These are phyloP conservation scores for Orthosia gracilis DNA, from an alignment of 2,888 invertebrate genomes.

Conservation along the genomic window DNA sequence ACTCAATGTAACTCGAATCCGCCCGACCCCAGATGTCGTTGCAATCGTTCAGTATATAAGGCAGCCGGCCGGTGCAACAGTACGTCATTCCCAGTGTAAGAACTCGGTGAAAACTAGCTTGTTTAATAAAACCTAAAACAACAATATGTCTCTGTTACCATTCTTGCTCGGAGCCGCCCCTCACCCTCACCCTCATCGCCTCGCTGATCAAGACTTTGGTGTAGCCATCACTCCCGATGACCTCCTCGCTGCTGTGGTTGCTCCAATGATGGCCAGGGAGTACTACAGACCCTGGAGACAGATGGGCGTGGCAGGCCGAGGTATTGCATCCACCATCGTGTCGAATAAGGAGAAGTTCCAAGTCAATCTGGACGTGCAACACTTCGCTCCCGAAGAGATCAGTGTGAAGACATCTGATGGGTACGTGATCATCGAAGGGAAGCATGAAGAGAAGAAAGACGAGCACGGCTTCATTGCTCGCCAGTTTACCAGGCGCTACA, in stretches of 20 bases:
- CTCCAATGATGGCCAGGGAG: conserved; percentile 32
- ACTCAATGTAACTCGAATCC: conserved; percentile 60
- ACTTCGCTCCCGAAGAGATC: conserved; percentile 94
- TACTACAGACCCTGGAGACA: conserved; percentile 82
- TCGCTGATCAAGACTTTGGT: conserved; percentile 87
- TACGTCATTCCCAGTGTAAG: conserved; percentile 64
- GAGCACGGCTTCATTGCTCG: conserved; percentile 91
- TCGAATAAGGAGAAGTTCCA: conserved; percentile 90
- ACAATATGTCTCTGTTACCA: conserved; percentile 76
- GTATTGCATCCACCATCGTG: conserved; percentile 88
- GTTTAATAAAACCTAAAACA: conserved; percentile 24
- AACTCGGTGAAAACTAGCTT: conserved; percentile 45
- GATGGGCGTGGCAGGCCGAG: conserved; percentile 79
- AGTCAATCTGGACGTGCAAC: conserved; percentile 93
- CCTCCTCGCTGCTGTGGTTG: conserved; percentile 71
- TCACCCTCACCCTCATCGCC: conserved; percentile 79
- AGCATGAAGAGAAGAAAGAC: conserved; percentile 94
- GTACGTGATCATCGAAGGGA: conserved; percentile 93
- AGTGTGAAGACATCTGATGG: conserved; percentile 93
- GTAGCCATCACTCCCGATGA: conserved; percentile 84
- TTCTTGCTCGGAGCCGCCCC: conserved; percentile 73
- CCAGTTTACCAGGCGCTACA: conserved; percentile 93
- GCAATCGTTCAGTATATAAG: conserved; percentile 72
- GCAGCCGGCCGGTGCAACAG: conserved; percentile 62
- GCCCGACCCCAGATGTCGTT: conserved; percentile 73